Conservation (phyloP, 2,113 vertebrate genomes). For the Eptesicus fuscus region DNA sequence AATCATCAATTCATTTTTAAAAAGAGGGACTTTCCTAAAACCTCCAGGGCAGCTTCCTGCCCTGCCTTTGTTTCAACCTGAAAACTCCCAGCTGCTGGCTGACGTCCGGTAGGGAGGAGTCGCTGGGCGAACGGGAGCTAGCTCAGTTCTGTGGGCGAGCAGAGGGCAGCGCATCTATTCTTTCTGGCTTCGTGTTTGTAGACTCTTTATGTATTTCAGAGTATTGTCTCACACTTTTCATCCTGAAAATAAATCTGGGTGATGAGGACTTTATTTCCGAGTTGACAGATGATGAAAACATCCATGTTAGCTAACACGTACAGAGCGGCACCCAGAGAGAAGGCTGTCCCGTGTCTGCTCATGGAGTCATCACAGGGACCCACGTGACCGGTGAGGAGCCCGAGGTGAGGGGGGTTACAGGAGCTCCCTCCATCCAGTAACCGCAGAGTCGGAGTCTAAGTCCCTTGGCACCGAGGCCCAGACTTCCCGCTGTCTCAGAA, state of each 20-base stretch:
- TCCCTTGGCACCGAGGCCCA: background rate
- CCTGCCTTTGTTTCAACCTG: background rate
- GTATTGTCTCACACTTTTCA: slow-evolving; percentile 44
- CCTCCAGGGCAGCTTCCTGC: background rate
- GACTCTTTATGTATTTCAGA: slow-evolving; percentile 20
- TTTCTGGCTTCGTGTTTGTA: background rate
- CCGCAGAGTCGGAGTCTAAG: background rate
- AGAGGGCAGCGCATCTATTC: background rate
- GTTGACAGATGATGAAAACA: background rate
- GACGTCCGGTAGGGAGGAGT: background rate
- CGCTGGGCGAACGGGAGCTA: background rate
- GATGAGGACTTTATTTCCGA: background rate
- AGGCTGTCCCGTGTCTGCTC: background rate
- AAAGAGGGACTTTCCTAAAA: background rate
- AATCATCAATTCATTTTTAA: background rate
- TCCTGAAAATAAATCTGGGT: slow-evolving; percentile 24
- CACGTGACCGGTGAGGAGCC: background rate
- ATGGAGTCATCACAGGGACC: background rate
- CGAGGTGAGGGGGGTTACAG: background rate
- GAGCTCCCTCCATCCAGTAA: background rate
- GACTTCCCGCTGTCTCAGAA: background rate
- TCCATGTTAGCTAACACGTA: background rate
- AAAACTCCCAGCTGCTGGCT: background rate
- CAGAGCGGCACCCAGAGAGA: background rate
- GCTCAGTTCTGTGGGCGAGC: background rate